Base-by-base conservation (phyloP, 2,113 vertebrate genomes). In the Stictonetta naevosa region DNA sequence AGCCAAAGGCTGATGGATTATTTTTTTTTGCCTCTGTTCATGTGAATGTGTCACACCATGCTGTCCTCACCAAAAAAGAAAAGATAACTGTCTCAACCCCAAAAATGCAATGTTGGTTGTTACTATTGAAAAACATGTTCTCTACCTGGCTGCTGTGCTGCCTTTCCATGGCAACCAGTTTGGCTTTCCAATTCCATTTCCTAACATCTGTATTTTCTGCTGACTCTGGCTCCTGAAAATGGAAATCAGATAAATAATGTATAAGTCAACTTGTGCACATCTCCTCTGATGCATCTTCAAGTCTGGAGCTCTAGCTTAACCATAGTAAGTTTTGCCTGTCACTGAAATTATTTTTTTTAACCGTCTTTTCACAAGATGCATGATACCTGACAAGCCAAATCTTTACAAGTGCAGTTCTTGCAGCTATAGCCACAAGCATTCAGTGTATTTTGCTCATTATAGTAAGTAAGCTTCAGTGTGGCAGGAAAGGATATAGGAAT, bases 181-280 rank as follows among this genome's bases (percentile, higher is more conserved):
- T 96, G 48, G 71, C 90, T 50, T 97, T 98, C 97, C 93, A 98
- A 79, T 77, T 98, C 97, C 17, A 66, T 92, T 75, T 98, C 97
- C 97, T 21, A 98, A 97, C 52, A 75, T 97, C 92, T 98, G 96
- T 15, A 98, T 90, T 58, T 93, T 89, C 55, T 97, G 97, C 31
- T 97, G 96, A 69, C 84, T 90, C 29, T 98, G 92, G 44, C 86
- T 86, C 90, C 98, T 98, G 80, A 55, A 46, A 69, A 46, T 53
- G 16, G 56, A 66, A 95, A 72, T 29, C 11, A 6, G 36, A 82
- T 42, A 55, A 42, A 50, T 42, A 10, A 50, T 29, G 25, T 42
- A 14, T 18, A 67, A 11, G 8, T 48, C n/a, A 56, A 17, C 58
- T 29, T 42, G 25, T 42, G n/a, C 18, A 34, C 29, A 40, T 26